These are phyloP conservation scores for Myanophis thanlyinensis DNA, from an alignment of 2,113 vertebrate species.

Conservation along the genomic window DNA sequence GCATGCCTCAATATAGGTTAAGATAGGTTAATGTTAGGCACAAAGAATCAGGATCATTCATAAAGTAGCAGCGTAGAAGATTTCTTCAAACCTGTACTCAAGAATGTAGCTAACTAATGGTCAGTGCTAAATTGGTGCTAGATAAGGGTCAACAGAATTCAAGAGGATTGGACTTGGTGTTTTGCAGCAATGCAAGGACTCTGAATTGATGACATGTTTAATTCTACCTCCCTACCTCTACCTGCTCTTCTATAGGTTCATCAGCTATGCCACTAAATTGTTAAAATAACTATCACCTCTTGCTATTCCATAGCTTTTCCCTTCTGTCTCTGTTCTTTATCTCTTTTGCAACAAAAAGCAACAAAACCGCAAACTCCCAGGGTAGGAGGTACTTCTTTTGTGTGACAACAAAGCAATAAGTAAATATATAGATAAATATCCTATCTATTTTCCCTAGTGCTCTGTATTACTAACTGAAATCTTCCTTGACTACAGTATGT, in stretches of 20 bases:
- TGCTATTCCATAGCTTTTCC: not conserved
- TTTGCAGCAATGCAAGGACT: not conserved
- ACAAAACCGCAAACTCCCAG: not conserved
- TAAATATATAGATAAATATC: not conserved
- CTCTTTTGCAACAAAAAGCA: not conserved
- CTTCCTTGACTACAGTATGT: slow-evolving; percentile 7
- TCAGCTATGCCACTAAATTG: not conserved
- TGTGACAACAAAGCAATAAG: not conserved
- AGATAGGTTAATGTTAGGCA: not conserved
- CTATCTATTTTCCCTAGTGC: not conserved
- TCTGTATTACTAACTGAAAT: not conserved
- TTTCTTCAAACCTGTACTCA: not conserved
- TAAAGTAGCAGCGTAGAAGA: not conserved
- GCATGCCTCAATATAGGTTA: not conserved
- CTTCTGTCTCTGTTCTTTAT: not conserved
- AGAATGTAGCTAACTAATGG: not conserved
- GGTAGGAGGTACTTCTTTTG: not conserved
- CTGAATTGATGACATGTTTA: not conserved
- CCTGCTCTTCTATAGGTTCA: not conserved
- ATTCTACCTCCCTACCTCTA: not conserved
- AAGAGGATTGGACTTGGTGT: not conserved
- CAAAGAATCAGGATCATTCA: not conserved
- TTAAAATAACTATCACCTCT: not conserved
- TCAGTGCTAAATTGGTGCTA: not conserved
- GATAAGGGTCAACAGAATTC: not conserved